A percentile compares a stretch with the other conserved stretches of the same genome.
phyloP scores from a whole-genome alignment of 2,888 invertebrate genomes.

The Tethea ocularis region DNA sequence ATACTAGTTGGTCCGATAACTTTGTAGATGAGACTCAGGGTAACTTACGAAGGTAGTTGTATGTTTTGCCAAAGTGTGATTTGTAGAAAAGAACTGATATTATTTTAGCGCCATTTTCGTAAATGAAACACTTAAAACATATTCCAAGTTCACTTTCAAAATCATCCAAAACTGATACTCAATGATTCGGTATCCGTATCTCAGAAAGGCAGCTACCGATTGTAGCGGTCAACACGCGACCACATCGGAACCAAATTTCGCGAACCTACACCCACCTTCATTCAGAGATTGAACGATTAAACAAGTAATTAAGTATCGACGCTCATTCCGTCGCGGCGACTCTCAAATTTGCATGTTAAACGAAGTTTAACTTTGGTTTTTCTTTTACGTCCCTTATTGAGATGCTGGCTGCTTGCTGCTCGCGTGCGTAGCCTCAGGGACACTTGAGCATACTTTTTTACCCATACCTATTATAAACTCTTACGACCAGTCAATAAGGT shows the following conservation, averaged over 20 bases:
- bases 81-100: too few relatives aligned
- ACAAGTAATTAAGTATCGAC: conserved; percentile 82
- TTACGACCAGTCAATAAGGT: conserved; percentile 41
- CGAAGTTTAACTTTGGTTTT: conserved; percentile 79
- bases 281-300: conserved; percentile 80
- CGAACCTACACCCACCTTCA: conserved; percentile 63
- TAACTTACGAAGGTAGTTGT: neutral
- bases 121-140: too few relatives aligned
- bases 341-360: conserved; percentile 84
- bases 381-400: conserved; percentile 78
- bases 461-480: conserved; percentile 16
- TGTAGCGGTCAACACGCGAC: conserved; percentile 25
- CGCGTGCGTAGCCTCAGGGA: conserved; percentile 70
- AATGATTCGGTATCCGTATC: conserved; percentile 21
- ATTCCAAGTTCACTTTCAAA: too few relatives aligned
- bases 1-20: neutral
- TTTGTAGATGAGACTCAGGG: neutral
- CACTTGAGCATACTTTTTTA: conserved; percentile 36
- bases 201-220: conserved; percentile 37
- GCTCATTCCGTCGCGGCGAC: conserved; percentile 79
- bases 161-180: conserved; percentile 6
- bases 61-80: neutral
- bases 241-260: conserved; percentile 42
- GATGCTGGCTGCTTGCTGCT: conserved; percentile 53
- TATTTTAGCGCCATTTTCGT: too few relatives aligned